Percentiles rank a stretch among this genome's conserved stretches.
These are phyloP conservation scores for Ancistrus triradiatus DNA, from an alignment of 2,113 vertebrate species.

Conservation along the genomic window DNA sequence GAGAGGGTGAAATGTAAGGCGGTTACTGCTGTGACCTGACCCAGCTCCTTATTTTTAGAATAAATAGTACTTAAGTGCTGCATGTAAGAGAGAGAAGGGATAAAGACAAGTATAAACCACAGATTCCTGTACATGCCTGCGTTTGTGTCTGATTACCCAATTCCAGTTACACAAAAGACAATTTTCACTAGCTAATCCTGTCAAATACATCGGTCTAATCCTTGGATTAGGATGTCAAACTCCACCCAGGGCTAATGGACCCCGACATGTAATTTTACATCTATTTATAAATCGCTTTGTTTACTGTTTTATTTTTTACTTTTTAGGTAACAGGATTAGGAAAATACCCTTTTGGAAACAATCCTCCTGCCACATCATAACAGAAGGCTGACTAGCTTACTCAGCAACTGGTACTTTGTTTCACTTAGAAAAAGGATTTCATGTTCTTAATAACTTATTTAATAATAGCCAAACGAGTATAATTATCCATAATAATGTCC, in stretches of 20 bases:
- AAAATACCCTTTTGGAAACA: no score
- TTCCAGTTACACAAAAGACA: neutral
- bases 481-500: no score
- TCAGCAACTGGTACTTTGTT: no score
- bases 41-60: slow-evolving; percentile 4
- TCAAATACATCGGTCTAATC: slow-evolving; percentile 4
- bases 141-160: neutral
- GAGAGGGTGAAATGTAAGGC: neutral
- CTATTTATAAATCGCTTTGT: neutral
- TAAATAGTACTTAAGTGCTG: slow-evolving; percentile 8
- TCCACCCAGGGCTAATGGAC: neutral
- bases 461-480: no score
- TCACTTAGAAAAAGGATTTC: no score
- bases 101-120: neutral
- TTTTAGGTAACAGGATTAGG: no score
- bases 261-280: neutral
- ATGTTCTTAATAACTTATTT: no score
- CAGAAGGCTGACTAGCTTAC: no score
- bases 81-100: neutral
- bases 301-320: neutral
- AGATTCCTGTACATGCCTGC: neutral
- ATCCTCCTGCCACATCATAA: no score
- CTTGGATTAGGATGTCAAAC: slow-evolving; percentile 8
- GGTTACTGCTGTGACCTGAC: slow-evolving; percentile 16
- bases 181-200: slow-evolving; percentile 4